Evolutionary conservation across 2,113 vertebrate genomes (phyloP).

Genomic region (Propithecus coquereli): DNA sequence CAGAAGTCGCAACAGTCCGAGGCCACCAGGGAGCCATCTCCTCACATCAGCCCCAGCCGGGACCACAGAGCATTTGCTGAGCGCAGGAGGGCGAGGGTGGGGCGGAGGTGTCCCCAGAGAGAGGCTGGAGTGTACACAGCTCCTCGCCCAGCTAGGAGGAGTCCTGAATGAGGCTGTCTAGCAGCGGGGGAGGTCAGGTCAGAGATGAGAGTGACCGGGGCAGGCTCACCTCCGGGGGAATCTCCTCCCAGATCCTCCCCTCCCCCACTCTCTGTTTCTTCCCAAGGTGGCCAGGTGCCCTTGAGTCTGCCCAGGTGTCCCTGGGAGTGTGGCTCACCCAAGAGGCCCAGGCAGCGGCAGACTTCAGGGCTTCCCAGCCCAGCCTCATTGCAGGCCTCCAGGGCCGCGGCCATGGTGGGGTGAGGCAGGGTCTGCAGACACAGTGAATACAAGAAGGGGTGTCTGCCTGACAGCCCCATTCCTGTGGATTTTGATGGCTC

Average conservation of each 20-base stretch:
- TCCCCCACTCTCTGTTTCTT: not conserved
- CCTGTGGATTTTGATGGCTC: constrained; percentile 79
- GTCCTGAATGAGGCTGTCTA: not conserved
- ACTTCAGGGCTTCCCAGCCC: not conserved
- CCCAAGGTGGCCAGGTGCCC: not conserved
- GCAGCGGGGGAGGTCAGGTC: not conserved
- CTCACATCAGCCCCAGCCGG: not conserved
- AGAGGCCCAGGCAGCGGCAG: not conserved
- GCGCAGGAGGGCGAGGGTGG: accelerated
- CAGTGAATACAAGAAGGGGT: constrained; percentile 64
- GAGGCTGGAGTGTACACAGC: not conserved
- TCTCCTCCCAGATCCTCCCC: not conserved
- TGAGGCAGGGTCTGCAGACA: not conserved
- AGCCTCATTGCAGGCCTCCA: not conserved
- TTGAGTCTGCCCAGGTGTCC: not conserved
- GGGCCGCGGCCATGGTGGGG: not conserved
- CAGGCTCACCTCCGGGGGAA: not conserved
- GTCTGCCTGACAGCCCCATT: constrained; percentile 80
- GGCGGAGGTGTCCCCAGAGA: not conserved
- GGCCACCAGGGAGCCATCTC: not conserved
- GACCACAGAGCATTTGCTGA: accelerated
- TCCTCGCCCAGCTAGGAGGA: not conserved
- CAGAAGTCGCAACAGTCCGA: not conserved
- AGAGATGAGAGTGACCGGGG: accelerated
- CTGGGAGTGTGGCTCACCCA: not conserved